Evolutionary conservation across 2,888 invertebrate species (phyloP).

Genomic region (Polyommatus iphigenia): DNA sequence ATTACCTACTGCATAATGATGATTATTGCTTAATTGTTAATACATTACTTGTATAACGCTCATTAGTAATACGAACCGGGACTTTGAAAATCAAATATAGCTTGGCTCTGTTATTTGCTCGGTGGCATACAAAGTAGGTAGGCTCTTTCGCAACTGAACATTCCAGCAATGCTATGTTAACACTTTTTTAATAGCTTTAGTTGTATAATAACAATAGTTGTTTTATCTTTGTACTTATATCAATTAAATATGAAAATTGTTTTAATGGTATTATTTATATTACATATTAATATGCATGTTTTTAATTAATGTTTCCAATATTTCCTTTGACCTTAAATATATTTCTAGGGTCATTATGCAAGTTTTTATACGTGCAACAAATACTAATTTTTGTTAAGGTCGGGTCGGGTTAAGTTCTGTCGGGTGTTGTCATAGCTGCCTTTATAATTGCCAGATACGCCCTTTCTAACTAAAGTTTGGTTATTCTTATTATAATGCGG

Average conservation of each 20-base stretch:
- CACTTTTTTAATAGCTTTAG: neutral
- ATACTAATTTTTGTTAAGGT: no score
- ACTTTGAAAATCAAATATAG: conserved; percentile 61
- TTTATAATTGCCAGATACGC: neutral
- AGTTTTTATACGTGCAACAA: no score
- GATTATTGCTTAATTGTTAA: neutral
- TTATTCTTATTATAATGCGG: no score
- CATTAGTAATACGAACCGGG: conserved; percentile 55
- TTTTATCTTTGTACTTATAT: neutral
- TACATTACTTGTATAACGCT: conserved; percentile 36
- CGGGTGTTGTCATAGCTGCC: neutral
- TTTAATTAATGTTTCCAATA: no score
- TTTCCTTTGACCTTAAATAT: no score
- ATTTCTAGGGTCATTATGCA: no score
- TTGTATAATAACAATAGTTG: neutral
- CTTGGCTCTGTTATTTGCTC: conserved; percentile 52
- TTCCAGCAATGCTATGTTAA: conserved; percentile 46
- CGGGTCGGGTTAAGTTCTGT: neutral
- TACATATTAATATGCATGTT: no score
- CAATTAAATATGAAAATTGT: no score
- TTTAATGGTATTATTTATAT: no score
- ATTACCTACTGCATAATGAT: neutral
- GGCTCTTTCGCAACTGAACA: conserved; percentile 58
- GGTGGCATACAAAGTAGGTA: conserved; percentile 58
- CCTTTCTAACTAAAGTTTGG: neutral